These are phyloP conservation scores for Lepidocyrtinus sp. DNA, from an alignment of 2,888 invertebrate genomes.

Conservation along the genomic window DNA sequence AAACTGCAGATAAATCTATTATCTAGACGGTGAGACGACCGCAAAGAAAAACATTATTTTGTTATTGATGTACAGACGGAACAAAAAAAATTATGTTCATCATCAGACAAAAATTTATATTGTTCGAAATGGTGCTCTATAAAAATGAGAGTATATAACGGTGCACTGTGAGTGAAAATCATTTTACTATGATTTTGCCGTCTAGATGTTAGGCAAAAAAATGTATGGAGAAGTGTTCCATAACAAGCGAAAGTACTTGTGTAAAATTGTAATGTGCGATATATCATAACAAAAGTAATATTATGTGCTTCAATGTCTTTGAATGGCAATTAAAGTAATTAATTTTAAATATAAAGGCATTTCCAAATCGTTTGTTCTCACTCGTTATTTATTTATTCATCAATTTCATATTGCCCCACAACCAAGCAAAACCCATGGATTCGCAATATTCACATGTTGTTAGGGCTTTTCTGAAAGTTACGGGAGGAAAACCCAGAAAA, in stretches of 20 bases:
- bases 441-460: background rate
- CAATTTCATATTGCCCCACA: background rate
- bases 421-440: background rate
- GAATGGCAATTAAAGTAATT: slow-evolving; percentile 41
- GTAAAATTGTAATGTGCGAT: slow-evolving; percentile 37
- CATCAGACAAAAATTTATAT: slow-evolving; percentile 37
- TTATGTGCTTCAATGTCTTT: slow-evolving; percentile 52
- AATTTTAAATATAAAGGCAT: slow-evolving; percentile 20
- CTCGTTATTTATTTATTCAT: background rate
- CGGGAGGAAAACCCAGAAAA: background rate
- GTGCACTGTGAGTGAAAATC: slow-evolving; percentile 50
- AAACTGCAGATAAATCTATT: slow-evolving; percentile 32
- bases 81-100: slow-evolving; percentile 43
- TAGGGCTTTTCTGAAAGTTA: background rate
- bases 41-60: slow-evolving; percentile 40
- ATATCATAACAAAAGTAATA: slow-evolving; percentile 51
- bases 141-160: slow-evolving; percentile 49
- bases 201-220: slow-evolving; percentile 27
- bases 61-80: slow-evolving; percentile 27
- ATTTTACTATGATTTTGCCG: slow-evolving; percentile 36
- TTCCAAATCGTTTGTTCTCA: background rate
- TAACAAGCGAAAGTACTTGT: slow-evolving; percentile 19
- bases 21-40: slow-evolving; percentile 25
- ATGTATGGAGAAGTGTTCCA: slow-evolving; percentile 19
- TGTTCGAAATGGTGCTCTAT: slow-evolving; percentile 56